phyloP scores from a whole-genome alignment of 2,888 invertebrate genomes.

The Nemotelus pantherinus region DNA sequence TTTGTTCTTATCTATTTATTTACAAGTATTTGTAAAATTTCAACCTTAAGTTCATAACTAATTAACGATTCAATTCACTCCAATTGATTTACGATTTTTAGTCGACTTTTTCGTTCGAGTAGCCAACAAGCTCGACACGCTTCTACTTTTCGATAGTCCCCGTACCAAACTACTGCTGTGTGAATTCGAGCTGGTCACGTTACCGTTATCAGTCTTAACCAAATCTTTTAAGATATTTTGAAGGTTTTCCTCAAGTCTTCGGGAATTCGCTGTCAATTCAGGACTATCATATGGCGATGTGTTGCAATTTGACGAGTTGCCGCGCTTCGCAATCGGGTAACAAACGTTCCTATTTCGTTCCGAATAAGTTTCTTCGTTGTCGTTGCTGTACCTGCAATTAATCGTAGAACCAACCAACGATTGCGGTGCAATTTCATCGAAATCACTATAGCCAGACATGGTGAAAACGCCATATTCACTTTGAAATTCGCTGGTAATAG shows the following conservation, averaged over 20 bases:
- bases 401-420: background rate
- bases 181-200: background rate
- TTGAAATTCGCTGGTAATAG: conserved; percentile 13
- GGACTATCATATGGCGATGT: conserved; percentile 44
- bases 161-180: background rate
- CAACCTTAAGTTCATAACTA: no score
- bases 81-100: conserved; percentile 15
- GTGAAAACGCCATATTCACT: conserved; percentile 29
- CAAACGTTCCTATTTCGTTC: conserved; percentile 7
- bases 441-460: conserved; percentile 27
- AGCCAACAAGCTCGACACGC: conserved; percentile 15
- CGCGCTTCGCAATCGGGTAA: conserved; percentile 15
- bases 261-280: conserved; percentile 34
- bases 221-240: conserved; percentile 42
- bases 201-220: conserved; percentile 12
- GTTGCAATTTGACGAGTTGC: background rate
- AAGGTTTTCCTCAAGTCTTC: conserved; percentile 39
- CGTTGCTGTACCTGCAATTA: background rate
- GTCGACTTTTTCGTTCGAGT: background rate
- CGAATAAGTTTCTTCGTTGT: background rate
- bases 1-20: no score
- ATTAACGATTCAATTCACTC: no score
- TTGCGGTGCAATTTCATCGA: conserved; percentile 8
- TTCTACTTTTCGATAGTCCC: conserved; percentile 36
- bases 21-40: no score